Base-by-base conservation (phyloP, 2,888 invertebrate species). In the Drosophila borealis region DNA sequence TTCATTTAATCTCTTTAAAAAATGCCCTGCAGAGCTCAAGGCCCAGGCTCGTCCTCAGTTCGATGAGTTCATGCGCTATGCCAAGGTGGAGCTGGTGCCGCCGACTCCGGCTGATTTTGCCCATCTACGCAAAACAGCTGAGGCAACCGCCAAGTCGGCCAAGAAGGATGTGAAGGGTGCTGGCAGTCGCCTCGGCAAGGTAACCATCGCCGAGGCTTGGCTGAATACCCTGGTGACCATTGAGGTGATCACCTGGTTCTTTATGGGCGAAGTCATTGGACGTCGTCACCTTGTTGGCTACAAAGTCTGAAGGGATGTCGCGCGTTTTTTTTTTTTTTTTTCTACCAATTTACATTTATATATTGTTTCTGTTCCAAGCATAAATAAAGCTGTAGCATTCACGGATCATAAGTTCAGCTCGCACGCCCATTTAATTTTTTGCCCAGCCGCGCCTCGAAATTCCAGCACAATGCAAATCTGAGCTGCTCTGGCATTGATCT, bases 401-500 rank as follows among this genome's bases (percentile, higher is more conserved):
- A 42, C 62, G 59, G 51, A 78, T 78, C 72, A 70, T 57, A 70
- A 46, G 57, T 72, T 62, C 56, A 55, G 33, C 34, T 60, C 21
- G 33, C 33, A 41, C 59, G 69, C 61, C 62, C 70, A 69, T 51
- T 68, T 49, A 46, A 29, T 49, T n/a, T n/a, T 19, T 11, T 10
- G n/a, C 42, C 5, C 33, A 33, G 63, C 71, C 68, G 74, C 70
- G 67, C 83, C 78, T 54, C 44, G 45, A 57, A 29, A 89, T 89
- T 87, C 88, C 89, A 77, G 9, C 45, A 66, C 61, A 71, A 55
- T 78, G 71, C 66, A 65, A 73, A 70, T 66, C 70, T 49, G 33
- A 45, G 57, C 61, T 60, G 51, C 29, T 34, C 67, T 85, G 85
- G 89, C 85, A 85, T 88, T 85, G 85, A 85, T 85, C 85, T 85